A percentile compares a stretch with the other conserved stretches of the same genome.
These are phyloP conservation scores for Microhierax caerulescens DNA, from an alignment of 2,797 vertebrate species.

Conservation along the genomic window DNA sequence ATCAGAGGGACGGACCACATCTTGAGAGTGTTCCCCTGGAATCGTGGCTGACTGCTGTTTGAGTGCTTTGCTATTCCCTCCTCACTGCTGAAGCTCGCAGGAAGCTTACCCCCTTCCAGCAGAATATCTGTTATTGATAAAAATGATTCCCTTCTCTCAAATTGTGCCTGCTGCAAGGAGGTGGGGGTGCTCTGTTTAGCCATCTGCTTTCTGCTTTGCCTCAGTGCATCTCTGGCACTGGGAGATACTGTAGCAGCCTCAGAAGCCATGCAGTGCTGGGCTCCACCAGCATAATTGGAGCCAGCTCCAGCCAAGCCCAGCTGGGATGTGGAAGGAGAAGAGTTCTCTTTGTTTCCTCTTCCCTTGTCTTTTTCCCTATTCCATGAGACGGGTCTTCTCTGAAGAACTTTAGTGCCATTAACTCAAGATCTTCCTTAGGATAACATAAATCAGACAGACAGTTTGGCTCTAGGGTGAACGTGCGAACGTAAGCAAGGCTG, in stretches of 20 bases:
- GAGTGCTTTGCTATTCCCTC: neutral
- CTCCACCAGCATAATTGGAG: conserved; percentile 34
- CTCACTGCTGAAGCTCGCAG: neutral
- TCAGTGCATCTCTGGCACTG: neutral
- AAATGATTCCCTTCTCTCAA: neutral
- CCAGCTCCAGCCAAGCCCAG: conserved; percentile 11
- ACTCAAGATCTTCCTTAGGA: conserved; percentile 25
- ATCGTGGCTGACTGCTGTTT: neutral
- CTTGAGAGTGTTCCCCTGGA: neutral
- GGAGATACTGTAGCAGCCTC: neutral
- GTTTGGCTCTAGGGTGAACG: neutral
- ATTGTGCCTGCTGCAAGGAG: neutral
- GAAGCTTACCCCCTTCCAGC: neutral
- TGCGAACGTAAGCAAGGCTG: neutral
- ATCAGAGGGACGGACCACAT: neutral
- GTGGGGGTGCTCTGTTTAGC: neutral
- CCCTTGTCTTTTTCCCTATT: neutral
- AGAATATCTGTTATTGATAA: neutral
- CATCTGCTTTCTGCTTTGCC: neutral
- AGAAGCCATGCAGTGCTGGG: neutral
- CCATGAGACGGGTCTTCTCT: neutral
- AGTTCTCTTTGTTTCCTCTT: neutral
- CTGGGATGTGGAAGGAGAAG: neutral
- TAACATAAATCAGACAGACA: conserved; percentile 1
- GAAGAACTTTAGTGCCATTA: conserved; percentile 3